phyloP scores from a whole-genome alignment of 2,113 vertebrate genomes.

The Prolemur simus region DNA sequence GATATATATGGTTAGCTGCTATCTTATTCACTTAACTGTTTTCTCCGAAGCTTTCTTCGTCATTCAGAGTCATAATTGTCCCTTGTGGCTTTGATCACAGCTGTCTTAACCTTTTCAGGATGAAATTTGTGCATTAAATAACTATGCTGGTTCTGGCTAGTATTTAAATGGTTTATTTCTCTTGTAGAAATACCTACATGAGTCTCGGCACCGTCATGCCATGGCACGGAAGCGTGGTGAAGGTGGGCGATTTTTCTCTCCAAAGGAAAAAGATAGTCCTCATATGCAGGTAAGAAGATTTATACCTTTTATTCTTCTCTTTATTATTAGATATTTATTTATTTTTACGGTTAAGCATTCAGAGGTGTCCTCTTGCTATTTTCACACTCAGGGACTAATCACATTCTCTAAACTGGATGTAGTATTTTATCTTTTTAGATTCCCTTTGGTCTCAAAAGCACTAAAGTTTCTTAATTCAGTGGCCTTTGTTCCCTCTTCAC shows the following conservation, averaged over 20 bases:
- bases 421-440: neutral
- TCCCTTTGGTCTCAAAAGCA: neutral
- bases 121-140: neutral
- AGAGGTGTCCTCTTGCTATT: neutral
- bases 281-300: constrained; percentile 88
- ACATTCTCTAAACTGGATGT: neutral
- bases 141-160: neutral
- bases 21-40: neutral
- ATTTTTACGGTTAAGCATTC: neutral
- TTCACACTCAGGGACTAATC: neutral
- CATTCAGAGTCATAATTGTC: neutral
- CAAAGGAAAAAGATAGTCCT: constrained; percentile 95
- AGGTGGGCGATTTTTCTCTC: constrained; percentile 97
- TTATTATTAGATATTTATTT: neutral
- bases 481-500: neutral
- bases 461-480: neutral
- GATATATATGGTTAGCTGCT: neutral
- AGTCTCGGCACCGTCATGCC: constrained; percentile 96
- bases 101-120: neutral
- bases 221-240: constrained; percentile 98
- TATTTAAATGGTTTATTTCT: neutral
- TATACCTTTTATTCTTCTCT: neutral
- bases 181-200: constrained; percentile 96
- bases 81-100: neutral
- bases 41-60: neutral